A percentile compares a stretch with the other conserved stretches of the same genome.
phyloP scores from a whole-genome alignment of 1,140 invertebrate species.

The Mycetomoellerius zeteki region DNA sequence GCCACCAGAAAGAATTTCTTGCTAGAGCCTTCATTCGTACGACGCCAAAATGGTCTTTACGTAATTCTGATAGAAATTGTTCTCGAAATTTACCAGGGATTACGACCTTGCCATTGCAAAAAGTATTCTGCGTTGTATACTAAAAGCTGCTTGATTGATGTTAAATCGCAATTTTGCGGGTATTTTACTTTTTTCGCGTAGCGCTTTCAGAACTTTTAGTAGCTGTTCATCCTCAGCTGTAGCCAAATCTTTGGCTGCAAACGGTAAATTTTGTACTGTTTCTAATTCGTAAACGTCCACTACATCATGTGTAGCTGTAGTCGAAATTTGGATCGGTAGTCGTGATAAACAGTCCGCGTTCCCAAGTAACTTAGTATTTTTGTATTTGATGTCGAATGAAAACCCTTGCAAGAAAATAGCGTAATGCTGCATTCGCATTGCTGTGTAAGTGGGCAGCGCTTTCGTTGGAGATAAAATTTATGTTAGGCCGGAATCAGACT shows the following conservation, averaged over 20 bases:
- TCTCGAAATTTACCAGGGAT: not conserved
- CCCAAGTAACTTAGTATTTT: not conserved
- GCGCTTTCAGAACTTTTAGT: not conserved
- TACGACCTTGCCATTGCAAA: not conserved
- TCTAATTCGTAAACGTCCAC: not conserved
- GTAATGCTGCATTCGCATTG: not conserved
- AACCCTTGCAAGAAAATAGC: not conserved
- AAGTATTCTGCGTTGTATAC: not conserved
- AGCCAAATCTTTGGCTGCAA: not conserved
- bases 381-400: not conserved
- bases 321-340: not conserved
- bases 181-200: not conserved
- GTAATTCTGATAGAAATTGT: not conserved
- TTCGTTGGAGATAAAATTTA: not conserved
- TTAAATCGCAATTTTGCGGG: not conserved
- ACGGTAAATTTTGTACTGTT: not conserved
- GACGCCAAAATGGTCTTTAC: not conserved
- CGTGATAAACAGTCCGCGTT: not conserved
- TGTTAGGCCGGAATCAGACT: no score
- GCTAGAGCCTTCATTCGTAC: not conserved
- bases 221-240: not conserved
- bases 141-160: not conserved
- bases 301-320: not conserved
- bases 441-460: not conserved
- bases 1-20: not conserved